A percentile compares a stretch with the other conserved stretches of the same genome.
These are phyloP conservation scores for Lophotis ruficrista DNA, from an alignment of 2,113 vertebrate genomes.

Conservation along the genomic window DNA sequence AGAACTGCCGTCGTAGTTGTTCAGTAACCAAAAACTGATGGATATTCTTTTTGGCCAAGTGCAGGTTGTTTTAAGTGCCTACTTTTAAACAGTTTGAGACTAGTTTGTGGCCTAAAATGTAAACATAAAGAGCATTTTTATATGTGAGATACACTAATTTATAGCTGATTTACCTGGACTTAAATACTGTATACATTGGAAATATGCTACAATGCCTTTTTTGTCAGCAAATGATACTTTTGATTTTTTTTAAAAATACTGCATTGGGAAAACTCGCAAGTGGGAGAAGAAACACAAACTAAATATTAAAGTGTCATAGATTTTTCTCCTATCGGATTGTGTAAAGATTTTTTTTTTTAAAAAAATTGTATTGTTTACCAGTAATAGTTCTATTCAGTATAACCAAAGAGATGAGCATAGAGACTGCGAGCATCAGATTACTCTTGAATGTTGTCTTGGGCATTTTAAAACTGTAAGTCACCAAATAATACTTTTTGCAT, in stretches of 20 bases:
- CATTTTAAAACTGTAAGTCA: background rate
- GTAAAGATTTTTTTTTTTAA: background rate
- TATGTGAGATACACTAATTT: slow-evolving; percentile 20
- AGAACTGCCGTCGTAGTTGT: background rate
- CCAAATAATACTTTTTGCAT: background rate
- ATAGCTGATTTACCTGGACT: background rate
- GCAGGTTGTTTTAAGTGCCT: slow-evolving; percentile 22
- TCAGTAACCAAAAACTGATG: background rate
- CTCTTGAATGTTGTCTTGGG: background rate
- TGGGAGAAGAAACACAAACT: background rate
- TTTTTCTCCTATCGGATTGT: background rate
- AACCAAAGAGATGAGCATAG: background rate
- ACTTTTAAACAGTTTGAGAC: background rate
- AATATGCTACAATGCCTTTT: background rate
- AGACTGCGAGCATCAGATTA: background rate
- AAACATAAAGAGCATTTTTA: background rate
- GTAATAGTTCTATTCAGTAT: background rate
- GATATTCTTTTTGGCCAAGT: background rate
- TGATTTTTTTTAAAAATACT: background rate
- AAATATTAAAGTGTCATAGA: background rate
- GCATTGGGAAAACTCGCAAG: background rate
- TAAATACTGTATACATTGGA: background rate
- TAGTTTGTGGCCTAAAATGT: background rate
- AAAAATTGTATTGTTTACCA: background rate
- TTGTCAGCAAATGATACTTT: background rate